phyloP scores from a whole-genome alignment of 2,113 vertebrate species.

The Vulpes ferrilata region DNA sequence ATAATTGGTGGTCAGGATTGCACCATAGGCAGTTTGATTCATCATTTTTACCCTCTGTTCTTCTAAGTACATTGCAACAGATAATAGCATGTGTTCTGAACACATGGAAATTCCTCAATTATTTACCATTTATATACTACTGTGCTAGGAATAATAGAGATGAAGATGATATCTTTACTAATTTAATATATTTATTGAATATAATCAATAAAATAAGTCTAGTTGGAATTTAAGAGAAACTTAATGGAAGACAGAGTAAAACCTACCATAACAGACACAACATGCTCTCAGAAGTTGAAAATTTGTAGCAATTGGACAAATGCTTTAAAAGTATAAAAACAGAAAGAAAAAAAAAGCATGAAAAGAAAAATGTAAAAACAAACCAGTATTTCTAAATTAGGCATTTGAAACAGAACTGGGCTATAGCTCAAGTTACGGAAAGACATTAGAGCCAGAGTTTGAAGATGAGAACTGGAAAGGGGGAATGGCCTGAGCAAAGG shows the following conservation, averaged over 20 bases:
- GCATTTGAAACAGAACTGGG: not conserved
- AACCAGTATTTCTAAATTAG: not conserved
- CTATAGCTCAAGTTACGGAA: not conserved
- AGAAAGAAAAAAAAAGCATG: not conserved
- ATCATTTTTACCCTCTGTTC: not conserved
- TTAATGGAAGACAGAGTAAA: conserved; percentile 3
- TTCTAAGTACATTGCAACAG: not conserved
- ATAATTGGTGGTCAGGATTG: not conserved
- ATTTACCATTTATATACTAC: not conserved
- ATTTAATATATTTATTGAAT: not conserved
- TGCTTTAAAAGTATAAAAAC: conserved; percentile 2
- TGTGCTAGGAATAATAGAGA: not conserved
- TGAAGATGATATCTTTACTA: not conserved
- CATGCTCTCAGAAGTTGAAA: not conserved
- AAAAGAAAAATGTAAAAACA: not conserved
- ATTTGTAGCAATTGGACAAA: conserved; percentile 1
- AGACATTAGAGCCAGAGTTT: not conserved
- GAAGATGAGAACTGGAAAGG: not conserved
- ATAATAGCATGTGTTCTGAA: not conserved
- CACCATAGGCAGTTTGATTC: not conserved
- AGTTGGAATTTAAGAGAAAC: not conserved
- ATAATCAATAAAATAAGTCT: not conserved
- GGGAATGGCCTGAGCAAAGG: not conserved
- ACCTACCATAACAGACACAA: not conserved
- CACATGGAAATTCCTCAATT: not conserved